Evolutionary conservation across 2,113 vertebrate species (phyloP).

Genomic region (Capreolus pygargus): DNA sequence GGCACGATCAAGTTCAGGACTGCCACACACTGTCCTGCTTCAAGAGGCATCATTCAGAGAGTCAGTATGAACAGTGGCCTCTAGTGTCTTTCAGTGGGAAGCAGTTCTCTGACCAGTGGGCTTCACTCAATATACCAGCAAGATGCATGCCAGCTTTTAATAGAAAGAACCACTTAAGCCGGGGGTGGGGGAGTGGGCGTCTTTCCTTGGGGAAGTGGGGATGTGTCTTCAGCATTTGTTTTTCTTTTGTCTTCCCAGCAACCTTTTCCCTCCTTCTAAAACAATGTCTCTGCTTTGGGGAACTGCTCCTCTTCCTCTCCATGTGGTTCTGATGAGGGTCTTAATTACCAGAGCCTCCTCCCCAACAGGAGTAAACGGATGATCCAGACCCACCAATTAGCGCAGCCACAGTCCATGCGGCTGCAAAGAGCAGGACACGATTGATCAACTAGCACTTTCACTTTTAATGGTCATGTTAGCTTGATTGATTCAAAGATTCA

Average conservation of each 20-base stretch:
- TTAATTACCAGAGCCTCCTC: neutral
- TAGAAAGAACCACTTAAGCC: neutral
- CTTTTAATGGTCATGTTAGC: neutral
- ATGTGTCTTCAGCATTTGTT: neutral
- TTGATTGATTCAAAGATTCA: neutral
- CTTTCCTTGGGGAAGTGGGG: neutral
- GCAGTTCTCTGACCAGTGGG: neutral
- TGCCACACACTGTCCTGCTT: neutral
- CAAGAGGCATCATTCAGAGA: neutral
- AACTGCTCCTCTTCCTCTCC: neutral
- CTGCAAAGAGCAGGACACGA: neutral
- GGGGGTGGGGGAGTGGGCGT: neutral
- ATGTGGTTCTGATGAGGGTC: neutral
- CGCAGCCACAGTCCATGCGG: neutral
- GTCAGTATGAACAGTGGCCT: too few relatives aligned
- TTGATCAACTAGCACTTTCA: neutral
- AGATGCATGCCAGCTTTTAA: neutral
- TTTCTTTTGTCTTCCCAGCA: neutral
- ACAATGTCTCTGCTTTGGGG: neutral
- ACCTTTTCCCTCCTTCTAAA: neutral
- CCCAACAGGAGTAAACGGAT: neutral
- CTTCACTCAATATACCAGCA: neutral
- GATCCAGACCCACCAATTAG: neutral
- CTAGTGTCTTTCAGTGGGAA: neutral
- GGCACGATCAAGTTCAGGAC: neutral